Evolutionary conservation across 2,888 invertebrate genomes (phyloP), one percentile per base, ranked within the genome.

Genomic region (Sympetrum striolatum): DNA sequence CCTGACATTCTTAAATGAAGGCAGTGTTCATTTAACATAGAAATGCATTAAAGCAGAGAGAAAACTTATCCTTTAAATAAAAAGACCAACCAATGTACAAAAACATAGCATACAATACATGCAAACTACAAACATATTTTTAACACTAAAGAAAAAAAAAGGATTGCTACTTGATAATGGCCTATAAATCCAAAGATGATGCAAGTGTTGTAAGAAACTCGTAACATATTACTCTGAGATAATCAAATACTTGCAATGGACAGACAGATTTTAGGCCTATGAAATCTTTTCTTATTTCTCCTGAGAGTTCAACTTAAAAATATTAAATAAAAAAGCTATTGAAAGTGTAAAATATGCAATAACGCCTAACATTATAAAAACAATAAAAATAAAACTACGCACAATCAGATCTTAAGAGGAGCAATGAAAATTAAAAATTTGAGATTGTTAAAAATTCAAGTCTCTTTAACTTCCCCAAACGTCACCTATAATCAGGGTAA

Each of bases 21-120:
- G 86, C 86, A 86, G 86, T 86, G 86, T 64, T 86, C 37, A 60
- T 60, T 86, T 60, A 60, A 86, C 37, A 86, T 31, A 73, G 31
- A 73, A 25, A 73, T 73, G n/a, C 73, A 73, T 73, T 3, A 8
- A 73, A 25, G 73, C 73, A 31, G 31, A 73, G 31, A 73, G 3
- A 25, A 4, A 25, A 25, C 6, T 73, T 25, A 25, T 73, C 31
- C 14, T 8, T 25, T 3, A 14, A 31, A 73, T 31, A 25, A 31
- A 31, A 14, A 31, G 14, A 73, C 22, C 31, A 25, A 73, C 12
- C 25, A 73, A 31, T 73, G 25, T 31, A 73, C 25, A 25, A 73
- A 73, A 73, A 73, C 25, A 25, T 14, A 73, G 31, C 25, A 25
- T 14, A 73, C 31, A 73, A 31, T 31, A 31, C 73, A 73, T 31